Conservation (phyloP, 2,888 invertebrate genomes). For the Arctia plantaginis region DNA sequence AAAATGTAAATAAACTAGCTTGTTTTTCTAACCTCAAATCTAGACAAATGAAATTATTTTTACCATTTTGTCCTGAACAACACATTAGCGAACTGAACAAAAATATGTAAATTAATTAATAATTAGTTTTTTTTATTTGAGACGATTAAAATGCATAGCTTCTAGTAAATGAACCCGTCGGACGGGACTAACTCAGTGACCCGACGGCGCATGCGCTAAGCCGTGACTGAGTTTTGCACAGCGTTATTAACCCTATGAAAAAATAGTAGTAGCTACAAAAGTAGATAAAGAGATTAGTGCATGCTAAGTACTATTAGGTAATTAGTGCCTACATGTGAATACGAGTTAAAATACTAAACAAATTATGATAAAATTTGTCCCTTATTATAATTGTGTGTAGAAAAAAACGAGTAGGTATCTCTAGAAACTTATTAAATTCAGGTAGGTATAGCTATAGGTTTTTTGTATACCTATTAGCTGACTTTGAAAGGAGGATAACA, state of each 20-base stretch:
- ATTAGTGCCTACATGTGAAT: neutral
- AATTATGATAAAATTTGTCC: neutral
- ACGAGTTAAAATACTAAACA: neutral
- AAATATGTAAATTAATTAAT: neutral
- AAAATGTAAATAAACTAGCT: neutral
- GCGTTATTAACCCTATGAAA: neutral
- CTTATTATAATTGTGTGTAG: neutral
- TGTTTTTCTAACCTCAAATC: neutral
- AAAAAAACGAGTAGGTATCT: neutral
- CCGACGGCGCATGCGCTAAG: constrained; percentile 71
- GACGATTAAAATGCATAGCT: neutral
- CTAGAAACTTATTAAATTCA: neutral
- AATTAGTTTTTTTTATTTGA: neutral
- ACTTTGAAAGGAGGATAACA: neutral
- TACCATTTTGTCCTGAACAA: neutral
- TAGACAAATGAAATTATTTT: neutral
- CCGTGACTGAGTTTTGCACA: constrained; percentile 21
- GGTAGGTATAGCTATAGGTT: no score
- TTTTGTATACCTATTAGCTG: neutral
- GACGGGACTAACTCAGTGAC: constrained; percentile 15
- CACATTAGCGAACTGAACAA: neutral
- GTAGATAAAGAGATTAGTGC: neutral
- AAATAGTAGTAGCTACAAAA: neutral
- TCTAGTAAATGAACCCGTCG: constrained; percentile 31
- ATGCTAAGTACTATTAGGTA: neutral